These are phyloP conservation scores for Enoplosus armatus DNA, from an alignment of 2,797 vertebrate species.

Conservation along the genomic window DNA sequence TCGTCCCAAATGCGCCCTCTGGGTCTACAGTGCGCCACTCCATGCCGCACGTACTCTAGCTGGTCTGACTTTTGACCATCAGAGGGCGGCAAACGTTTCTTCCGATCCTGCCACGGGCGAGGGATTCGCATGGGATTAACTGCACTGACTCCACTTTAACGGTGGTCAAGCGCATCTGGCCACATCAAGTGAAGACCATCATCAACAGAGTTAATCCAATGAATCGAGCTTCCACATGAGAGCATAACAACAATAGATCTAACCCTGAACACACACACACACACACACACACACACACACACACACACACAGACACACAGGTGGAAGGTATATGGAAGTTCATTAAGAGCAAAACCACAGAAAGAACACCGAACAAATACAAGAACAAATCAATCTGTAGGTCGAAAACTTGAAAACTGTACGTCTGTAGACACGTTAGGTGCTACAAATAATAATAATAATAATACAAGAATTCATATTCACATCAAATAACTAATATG, in stretches of 20 bases:
- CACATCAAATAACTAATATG: not conserved
- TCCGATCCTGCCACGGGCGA: not conserved
- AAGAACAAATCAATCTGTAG: not conserved
- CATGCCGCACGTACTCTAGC: not conserved
- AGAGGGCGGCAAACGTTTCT: not conserved
- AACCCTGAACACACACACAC: not conserved
- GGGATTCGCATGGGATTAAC: not conserved
- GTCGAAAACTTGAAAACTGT: not conserved
- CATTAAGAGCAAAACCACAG: not conserved
- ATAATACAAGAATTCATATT: not conserved
- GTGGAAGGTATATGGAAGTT: not conserved
- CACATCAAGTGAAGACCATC: too few relatives aligned
- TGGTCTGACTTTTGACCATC: conserved; percentile 30
- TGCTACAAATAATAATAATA: not conserved
- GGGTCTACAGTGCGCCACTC: not conserved
- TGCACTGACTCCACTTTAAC: not conserved
- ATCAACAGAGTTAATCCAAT: not conserved
- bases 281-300: not conserved
- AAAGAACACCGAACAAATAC: not conserved
- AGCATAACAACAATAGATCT: not conserved
- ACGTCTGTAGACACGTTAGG: not conserved
- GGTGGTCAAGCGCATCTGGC: not conserved
- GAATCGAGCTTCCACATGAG: not conserved
- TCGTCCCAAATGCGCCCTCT: not conserved
- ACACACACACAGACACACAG: not conserved